Conservation (phyloP, 2,113 vertebrate genomes). For the Mesocricetus auratus region DNA sequence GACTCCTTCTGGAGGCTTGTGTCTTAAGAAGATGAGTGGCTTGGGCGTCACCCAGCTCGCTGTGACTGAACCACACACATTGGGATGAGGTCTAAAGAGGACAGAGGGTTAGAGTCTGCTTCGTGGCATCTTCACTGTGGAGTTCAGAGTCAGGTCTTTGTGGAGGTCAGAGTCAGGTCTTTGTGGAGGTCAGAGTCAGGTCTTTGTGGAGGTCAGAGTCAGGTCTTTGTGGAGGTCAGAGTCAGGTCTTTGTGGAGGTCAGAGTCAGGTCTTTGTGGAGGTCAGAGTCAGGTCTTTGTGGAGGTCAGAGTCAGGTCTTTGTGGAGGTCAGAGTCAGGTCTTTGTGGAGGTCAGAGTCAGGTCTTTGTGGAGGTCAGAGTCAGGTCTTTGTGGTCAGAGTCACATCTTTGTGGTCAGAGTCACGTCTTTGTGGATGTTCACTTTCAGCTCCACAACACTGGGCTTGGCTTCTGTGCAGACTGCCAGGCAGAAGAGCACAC, state of each 20-base stretch:
- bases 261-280: slow-evolving; percentile 75
- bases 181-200: slow-evolving; percentile 72
- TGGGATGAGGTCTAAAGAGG: neutral
- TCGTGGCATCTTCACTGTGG: neutral
- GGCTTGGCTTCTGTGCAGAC: slow-evolving; percentile 91
- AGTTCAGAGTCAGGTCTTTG: slow-evolving; percentile 70
- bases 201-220: slow-evolving; percentile 70
- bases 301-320: slow-evolving; percentile 73
- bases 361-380: slow-evolving; percentile 70
- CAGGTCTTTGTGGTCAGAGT: slow-evolving; percentile 73
- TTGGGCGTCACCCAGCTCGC: neutral
- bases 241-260: slow-evolving; percentile 75
- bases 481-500: slow-evolving; percentile 78
- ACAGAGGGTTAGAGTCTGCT: neutral
- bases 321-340: slow-evolving; percentile 73
- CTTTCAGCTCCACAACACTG: slow-evolving; percentile 92
- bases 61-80: no score
- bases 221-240: slow-evolving; percentile 69
- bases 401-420: slow-evolving; percentile 73
- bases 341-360: slow-evolving; percentile 71
- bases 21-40: neutral
- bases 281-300: slow-evolving; percentile 73
- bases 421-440: slow-evolving; percentile 75
- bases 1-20: neutral
- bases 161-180: slow-evolving; percentile 74